Evolutionary conservation across 2,888 invertebrate genomes (phyloP).

Genomic region (Cephalotes varians): DNA sequence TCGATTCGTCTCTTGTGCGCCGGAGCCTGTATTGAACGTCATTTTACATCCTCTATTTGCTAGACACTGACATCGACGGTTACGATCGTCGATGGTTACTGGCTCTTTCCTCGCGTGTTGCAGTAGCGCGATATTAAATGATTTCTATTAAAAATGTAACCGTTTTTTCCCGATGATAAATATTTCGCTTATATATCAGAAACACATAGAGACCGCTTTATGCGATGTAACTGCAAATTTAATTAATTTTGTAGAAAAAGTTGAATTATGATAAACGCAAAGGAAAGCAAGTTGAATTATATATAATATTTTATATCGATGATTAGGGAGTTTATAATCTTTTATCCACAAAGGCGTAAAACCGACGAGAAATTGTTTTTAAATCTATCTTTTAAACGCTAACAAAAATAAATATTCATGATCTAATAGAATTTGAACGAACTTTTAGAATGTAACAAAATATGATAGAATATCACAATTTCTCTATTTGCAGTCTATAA

Average conservation of each 20-base stretch:
- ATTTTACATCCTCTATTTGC: conserved; percentile 47
- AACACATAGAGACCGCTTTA: neutral
- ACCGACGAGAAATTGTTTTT: neutral
- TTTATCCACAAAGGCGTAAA: neutral
- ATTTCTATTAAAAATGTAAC: conserved; percentile 44
- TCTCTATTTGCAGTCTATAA: neutral
- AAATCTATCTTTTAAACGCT: neutral
- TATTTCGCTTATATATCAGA: conserved; percentile 17
- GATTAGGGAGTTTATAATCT: neutral
- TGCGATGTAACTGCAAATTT: conserved; percentile 17
- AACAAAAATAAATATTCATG: neutral
- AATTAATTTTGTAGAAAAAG: conserved; percentile 35
- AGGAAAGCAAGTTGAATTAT: too few relatives aligned
- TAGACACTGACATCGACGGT: conserved; percentile 39
- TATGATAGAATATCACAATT: neutral
- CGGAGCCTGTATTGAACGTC: conserved; percentile 22
- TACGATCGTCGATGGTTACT: conserved; percentile 33
- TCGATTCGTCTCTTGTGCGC: conserved; percentile 38
- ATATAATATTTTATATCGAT: neutral
- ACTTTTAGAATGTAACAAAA: neutral
- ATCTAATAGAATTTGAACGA: neutral
- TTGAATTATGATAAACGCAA: conserved; percentile 4
- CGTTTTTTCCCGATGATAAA: conserved; percentile 24
- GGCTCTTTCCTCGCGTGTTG: conserved; percentile 23
- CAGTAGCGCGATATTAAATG: conserved; percentile 43